These are phyloP conservation scores for Oophaga pumilio DNA, from an alignment of 2,113 vertebrate species.

Conservation along the genomic window DNA sequence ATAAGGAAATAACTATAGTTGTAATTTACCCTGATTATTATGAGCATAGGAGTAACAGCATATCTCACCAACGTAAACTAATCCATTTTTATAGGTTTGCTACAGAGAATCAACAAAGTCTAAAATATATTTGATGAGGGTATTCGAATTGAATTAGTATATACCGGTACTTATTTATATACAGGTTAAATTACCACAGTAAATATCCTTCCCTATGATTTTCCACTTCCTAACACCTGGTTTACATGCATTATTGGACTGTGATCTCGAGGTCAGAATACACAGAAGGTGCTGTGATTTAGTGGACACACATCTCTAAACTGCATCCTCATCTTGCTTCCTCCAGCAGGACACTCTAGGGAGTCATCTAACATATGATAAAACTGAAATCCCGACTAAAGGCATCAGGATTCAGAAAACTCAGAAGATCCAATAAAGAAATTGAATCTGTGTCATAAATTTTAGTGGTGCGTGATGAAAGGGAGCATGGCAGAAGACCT, in stretches of 20 bases:
- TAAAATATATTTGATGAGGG: too few relatives aligned
- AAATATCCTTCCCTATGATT: conserved; percentile 5
- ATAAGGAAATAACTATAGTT: neutral
- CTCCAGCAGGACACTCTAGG: conserved; percentile 39
- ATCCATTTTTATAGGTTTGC: neutral
- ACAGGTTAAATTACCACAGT: neutral
- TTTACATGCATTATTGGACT: conserved; percentile 29
- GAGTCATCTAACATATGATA: conserved; percentile 12
- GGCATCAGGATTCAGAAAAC: neutral
- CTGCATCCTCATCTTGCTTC: conserved; percentile 46
- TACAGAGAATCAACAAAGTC: too few relatives aligned
- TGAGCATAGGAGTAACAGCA: too few relatives aligned
- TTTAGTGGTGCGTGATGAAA: conserved; percentile 11
- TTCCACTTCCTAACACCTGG: conserved; percentile 40
- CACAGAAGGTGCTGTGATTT: neutral
- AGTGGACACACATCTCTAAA: conserved; percentile 13
- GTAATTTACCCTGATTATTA: neutral
- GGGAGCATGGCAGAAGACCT: conserved; percentile 4
- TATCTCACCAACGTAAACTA: neutral
- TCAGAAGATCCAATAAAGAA: neutral
- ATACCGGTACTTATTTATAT: neutral
- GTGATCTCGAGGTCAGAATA: conserved; percentile 19
- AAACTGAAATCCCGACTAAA: neutral
- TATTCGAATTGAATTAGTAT: too few relatives aligned
- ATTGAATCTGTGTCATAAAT: conserved; percentile 18